Evolutionary conservation across 2,888 invertebrate species (phyloP).

Genomic region (Bombyx huttoni): DNA sequence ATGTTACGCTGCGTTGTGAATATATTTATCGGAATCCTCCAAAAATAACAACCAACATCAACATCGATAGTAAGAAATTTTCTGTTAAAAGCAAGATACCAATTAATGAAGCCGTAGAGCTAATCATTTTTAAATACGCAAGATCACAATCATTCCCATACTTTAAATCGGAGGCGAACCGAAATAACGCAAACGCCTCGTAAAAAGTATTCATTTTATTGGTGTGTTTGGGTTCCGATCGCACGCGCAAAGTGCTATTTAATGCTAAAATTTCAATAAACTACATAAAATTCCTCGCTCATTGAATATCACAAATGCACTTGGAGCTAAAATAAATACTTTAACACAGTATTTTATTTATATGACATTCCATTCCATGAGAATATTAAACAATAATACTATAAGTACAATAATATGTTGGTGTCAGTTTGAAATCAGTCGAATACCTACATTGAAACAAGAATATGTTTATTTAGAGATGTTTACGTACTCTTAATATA

Average conservation of each 20-base stretch:
- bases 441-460: too few species aligned
- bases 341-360: neutral
- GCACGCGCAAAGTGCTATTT: slow-evolving; percentile 7
- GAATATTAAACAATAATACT: neutral
- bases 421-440: too few species aligned
- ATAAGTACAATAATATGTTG: too few species aligned
- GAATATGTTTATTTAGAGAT: too few species aligned
- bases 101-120: neutral
- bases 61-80: too few species aligned
- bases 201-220: slow-evolving; percentile 12
- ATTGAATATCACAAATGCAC: neutral
- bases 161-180: neutral
- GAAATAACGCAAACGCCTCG: neutral
- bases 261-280: slow-evolving; percentile 7
- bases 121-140: neutral
- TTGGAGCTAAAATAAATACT: neutral
- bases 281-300: neutral
- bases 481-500: too few species aligned
- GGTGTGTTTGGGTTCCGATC: slow-evolving; percentile 14
- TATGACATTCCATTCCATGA: neutral
- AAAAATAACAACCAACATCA: too few species aligned
- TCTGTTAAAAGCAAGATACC: neutral
- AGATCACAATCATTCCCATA: neutral
- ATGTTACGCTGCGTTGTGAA: too few species aligned
- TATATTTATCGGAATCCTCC: too few species aligned